A percentile compares a stretch with the other conserved stretches of the same genome.
Evolutionary conservation across 2,113 vertebrate genomes (phyloP).

Genomic region (Mastomys coucha): DNA sequence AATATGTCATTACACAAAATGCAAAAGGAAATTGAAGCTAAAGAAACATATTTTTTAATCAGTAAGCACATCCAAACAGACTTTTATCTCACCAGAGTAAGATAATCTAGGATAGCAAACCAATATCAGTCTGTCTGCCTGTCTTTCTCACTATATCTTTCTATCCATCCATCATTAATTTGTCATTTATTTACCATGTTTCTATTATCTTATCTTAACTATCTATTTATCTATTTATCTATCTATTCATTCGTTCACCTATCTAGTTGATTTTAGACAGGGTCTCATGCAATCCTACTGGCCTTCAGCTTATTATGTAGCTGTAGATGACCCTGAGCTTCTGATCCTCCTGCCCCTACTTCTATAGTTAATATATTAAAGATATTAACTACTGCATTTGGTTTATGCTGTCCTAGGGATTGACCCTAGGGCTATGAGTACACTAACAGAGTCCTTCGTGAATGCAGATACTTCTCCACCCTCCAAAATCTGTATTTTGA

Average conservation of each 20-base stretch:
- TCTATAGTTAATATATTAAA: neutral
- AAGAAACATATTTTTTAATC: conserved; percentile 1
- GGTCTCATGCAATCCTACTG: neutral
- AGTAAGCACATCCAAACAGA: neutral
- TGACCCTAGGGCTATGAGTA: neutral
- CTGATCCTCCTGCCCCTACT: neutral
- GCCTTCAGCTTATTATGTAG: no score
- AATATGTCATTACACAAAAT: neutral
- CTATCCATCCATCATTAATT: neutral
- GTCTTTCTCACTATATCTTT: fast-evolving
- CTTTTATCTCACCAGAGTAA: neutral
- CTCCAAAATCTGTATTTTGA: neutral
- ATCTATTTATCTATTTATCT: neutral
- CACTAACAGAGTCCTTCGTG: no score
- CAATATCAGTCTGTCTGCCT: neutral
- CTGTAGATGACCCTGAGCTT: neutral
- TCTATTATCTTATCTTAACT: neutral
- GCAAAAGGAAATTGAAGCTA: neutral
- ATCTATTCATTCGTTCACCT: neutral
- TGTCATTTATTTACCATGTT: neutral
- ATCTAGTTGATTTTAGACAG: neutral
- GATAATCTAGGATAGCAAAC: neutral
- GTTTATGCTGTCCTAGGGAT: neutral
- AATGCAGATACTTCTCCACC: neutral
- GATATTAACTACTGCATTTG: neutral